Base-by-base conservation (phyloP, 2,888 invertebrate species). In the Conchocele bisecta region DNA sequence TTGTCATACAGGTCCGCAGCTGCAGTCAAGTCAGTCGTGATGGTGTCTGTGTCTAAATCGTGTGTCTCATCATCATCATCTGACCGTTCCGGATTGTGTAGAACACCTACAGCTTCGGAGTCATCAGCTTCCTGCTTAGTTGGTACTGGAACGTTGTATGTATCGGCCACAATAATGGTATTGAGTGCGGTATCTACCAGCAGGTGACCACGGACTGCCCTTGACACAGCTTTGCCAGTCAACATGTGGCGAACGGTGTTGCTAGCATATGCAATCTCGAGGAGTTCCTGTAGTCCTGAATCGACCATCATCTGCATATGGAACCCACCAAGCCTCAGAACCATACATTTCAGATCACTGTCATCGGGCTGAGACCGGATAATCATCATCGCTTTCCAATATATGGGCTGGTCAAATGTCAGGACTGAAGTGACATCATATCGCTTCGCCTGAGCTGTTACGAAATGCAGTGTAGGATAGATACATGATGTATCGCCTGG, bases 201-300 rank as follows among this genome's bases (percentile, higher is more conserved):
- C 29, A 83, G 58, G 54, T 83, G 81, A 17, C 71, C 83, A 46
- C 84, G 41, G 15, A 75, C 33, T 28, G 82, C 82, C 26, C 72
- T 54, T 20, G 65, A 28, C 9, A 68, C 60, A 20, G 76, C 72
- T 63, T 86, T 85, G n/a, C 83, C 83, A 72, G 42, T 68, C 5
- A 83, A 51, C 70, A 85, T 84, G 46, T 83, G 81, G n/a, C 20
- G 22, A 13, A 84, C 82, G 9, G 83, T 66, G 50, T 79, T 78
- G 24, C 60, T 50, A 15, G 78, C 82, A 81, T 81, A 86, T 6
- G 83, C 71, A 22, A 67, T 58, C 50, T 73, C 77, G 2, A 86
- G 48, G 3, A 84, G 53, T 59, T 85, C 82, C 41, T 77, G 24
- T 26, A 85, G 46, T 3, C 83, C 85, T 42, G 82, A 74, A 35